Evolutionary conservation across 2,888 invertebrate genomes (phyloP).

Genomic region (Erebia ligea): DNA sequence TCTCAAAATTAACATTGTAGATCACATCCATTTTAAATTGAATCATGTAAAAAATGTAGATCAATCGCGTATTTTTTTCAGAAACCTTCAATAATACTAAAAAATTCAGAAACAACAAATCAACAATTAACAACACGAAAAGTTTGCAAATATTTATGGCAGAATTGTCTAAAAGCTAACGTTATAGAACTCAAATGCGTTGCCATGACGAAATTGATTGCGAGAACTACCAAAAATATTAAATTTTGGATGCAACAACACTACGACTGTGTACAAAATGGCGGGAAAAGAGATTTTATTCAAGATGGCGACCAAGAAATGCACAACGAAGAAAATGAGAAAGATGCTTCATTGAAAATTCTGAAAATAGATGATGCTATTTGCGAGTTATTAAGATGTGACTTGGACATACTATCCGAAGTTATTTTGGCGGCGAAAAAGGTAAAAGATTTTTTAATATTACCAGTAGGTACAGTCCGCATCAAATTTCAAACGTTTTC

Average conservation of each 20-base stretch:
- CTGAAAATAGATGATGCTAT: conserved; percentile 60
- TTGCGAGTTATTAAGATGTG: conserved; percentile 62
- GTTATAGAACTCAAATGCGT: conserved; percentile 68
- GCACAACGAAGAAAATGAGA: conserved; percentile 9
- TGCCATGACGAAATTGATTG: conserved; percentile 64
- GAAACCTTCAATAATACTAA: conserved; percentile 60
- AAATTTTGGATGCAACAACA: conserved; percentile 68
- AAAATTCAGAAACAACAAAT: conserved; percentile 50
- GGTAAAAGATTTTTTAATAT: conserved; percentile 48
- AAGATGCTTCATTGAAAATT: conserved; percentile 39
- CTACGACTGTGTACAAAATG: conserved; percentile 50
- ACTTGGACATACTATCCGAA: conserved; percentile 69
- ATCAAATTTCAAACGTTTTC: too few species aligned
- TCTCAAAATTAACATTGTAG: too few species aligned
- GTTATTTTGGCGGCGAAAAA: conserved; percentile 72
- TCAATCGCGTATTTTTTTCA: conserved; percentile 47
- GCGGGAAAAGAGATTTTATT: conserved; percentile 45
- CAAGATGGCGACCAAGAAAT: conserved; percentile 41
- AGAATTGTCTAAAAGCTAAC: conserved; percentile 66
- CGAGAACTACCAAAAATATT: conserved; percentile 59
- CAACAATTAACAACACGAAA: conserved; percentile 54
- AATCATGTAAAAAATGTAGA: too few species aligned
- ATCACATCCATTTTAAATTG: too few species aligned
- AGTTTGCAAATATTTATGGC: conserved; percentile 64
- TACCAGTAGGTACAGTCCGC: too few species aligned